phyloP scores from a whole-genome alignment of 2,888 invertebrate species.

The Leuctra nigra region DNA sequence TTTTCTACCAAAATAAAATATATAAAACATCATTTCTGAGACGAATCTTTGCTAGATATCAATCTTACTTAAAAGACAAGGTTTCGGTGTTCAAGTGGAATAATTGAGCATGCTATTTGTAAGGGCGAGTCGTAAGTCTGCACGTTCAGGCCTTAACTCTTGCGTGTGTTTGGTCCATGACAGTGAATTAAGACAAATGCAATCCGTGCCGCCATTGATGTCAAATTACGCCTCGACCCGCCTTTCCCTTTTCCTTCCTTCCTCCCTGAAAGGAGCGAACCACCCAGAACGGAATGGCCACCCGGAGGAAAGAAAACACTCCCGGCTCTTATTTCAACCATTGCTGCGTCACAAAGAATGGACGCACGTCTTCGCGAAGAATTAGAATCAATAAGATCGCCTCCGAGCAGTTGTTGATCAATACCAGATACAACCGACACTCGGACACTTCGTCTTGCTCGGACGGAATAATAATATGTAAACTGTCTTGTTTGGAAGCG shows the following conservation, averaged over 20 bases:
- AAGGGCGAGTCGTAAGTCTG: neutral
- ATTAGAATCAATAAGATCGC: too few species aligned
- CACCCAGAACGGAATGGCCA: slow-evolving; percentile 19
- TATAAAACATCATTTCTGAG: too few species aligned
- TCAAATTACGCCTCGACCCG: slow-evolving; percentile 12
- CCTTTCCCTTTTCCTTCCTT: neutral
- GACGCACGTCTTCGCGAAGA: too few species aligned
- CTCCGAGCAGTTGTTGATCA: too few species aligned
- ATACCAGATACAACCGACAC: too few species aligned
- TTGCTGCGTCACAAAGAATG: neutral
- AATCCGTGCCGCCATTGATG: slow-evolving; percentile 23
- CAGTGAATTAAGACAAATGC: slow-evolving; percentile 24
- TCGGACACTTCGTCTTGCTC: too few species aligned
- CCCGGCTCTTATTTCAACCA: neutral
- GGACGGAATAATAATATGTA: neutral
- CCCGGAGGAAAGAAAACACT: slow-evolving; percentile 5
- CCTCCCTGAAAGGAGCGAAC: neutral
- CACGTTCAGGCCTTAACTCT: slow-evolving; percentile 13
- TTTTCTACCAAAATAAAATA: too few species aligned
- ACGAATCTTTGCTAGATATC: too few species aligned
- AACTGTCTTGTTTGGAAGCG: slow-evolving; percentile 1
- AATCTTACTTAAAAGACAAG: neutral
- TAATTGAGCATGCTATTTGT: neutral
- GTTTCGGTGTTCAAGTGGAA: neutral
- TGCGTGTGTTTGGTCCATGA: slow-evolving; percentile 11